Evolutionary conservation across 2,888 invertebrate genomes (phyloP), one percentile per base, ranked within the genome.

Genomic region (Luperina testacea): DNA sequence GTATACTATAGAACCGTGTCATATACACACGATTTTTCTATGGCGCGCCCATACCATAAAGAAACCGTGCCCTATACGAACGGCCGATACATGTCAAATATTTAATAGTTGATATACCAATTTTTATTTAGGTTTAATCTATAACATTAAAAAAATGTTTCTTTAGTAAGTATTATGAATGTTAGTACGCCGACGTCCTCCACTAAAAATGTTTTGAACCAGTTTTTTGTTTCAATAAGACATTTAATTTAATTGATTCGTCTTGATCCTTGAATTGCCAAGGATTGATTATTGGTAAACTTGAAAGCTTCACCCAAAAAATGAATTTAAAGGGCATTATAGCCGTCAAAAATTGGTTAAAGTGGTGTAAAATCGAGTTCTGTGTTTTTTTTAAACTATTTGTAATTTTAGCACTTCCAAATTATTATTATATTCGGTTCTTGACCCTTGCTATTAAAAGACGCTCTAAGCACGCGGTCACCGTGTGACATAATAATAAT

Each of bases 401-500:
- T 15, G 8, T 70, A 51, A 51, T 15, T 32, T n/a, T 13, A 59
- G 57, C 15, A 32, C 48, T 69, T 13, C 20, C 8, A 51, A 27
- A 42, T 63, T 51, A 75, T 20, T 24, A 72, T n/a, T n/a, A n/a
- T n/a, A n/a, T 71, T 63, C 61, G 51, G 71, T 74, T 68, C 38
- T 63, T 72, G 69, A 83, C 75, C 72, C 38, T 59, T 61, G 51
- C 1, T 67, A 61, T 45, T 32, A 17, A 45, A 64, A 42, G 71
- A 71, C 42, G 75, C 51, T 42, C 67, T 9, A 2, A 61, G 11
- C 78, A 87, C 80, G 64, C 70, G 77, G 48, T 45, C 63, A 48
- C 24, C n/a, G 65, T 59, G 76, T 79, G 84, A 86, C 68, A 75
- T 73, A 80, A 75, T n/a, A n/a, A n/a, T 32, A 63, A 63, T 74